Evolutionary conservation across 2,113 vertebrate genomes (phyloP).

Genomic region (Stigmatopora argus): DNA sequence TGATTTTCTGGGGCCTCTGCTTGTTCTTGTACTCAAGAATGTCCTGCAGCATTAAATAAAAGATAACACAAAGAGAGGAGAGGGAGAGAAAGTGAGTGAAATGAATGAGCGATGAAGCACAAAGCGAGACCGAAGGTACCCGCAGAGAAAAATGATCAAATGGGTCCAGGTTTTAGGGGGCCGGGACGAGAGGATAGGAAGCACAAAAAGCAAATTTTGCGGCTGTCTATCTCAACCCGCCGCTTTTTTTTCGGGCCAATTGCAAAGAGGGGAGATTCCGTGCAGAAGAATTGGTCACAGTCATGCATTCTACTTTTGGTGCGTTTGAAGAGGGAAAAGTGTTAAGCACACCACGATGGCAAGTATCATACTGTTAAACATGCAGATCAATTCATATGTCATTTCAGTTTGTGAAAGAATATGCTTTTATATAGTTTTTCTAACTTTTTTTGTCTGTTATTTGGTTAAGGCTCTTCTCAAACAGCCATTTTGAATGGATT

Average conservation of each 20-base stretch:
- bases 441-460: not conserved
- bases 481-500: too few relatives aligned
- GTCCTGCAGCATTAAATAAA: conserved; percentile 70
- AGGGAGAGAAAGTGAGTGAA: conserved; percentile 8
- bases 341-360: conserved; percentile 28
- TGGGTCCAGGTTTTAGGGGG: conserved; percentile 27
- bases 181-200: conserved; percentile 33
- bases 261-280: conserved; percentile 53
- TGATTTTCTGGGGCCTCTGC: conserved; percentile 94
- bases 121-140: conserved; percentile 2
- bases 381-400: too few relatives aligned
- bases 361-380: conserved; percentile 10
- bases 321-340: conserved; percentile 35
- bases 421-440: not conserved
- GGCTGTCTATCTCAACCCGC: conserved; percentile 47
- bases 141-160: conserved; percentile 40
- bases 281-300: conserved; percentile 60
- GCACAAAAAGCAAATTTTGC: conserved; percentile 56
- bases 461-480: too few relatives aligned
- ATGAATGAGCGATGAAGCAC: conserved; percentile 7
- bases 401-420: not conserved
- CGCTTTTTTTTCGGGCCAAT: conserved; percentile 35
- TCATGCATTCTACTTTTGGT: conserved; percentile 55
- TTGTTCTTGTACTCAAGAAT: conserved; percentile 98
- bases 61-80: not conserved